Percentiles rank a stretch among this genome's conserved stretches.
Conservation (phyloP, 2,888 invertebrate genomes). For the Microctonus hyperodae region DNA sequence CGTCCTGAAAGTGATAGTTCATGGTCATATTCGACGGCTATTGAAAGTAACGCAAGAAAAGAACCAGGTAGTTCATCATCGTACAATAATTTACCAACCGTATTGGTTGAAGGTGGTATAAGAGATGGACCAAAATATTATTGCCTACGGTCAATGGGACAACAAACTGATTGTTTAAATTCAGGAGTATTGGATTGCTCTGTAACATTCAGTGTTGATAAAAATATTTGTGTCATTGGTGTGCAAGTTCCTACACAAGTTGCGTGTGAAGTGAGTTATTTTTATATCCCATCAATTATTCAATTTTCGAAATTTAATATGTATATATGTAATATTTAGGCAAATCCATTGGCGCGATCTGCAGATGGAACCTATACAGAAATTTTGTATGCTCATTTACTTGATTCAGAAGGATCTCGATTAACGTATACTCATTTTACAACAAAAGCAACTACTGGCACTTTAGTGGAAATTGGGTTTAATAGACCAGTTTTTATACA, state of each 20-base stretch:
- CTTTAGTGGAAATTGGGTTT: constrained; percentile 80
- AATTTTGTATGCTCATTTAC: constrained; percentile 80
- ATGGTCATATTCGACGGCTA: constrained; percentile 6
- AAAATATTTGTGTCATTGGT: constrained; percentile 79
- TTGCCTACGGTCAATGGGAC: constrained; percentile 73
- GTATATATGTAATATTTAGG: constrained; percentile 15
- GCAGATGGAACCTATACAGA: constrained; percentile 70
- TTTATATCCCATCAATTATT: constrained; percentile 6
- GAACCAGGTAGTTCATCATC: constrained; percentile 26
- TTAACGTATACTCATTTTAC: constrained; percentile 85
- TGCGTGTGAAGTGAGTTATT: constrained; percentile 59
- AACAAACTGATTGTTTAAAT: constrained; percentile 77
- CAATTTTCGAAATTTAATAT: too few species aligned
- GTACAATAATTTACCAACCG: constrained; percentile 22
- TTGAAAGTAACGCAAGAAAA: constrained; percentile 26
- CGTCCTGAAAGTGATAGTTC: constrained; percentile 13
- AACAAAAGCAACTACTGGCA: constrained; percentile 76
- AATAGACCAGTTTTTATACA: constrained; percentile 82
- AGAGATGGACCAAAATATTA: constrained; percentile 67
- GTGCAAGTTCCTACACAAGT: constrained; percentile 81
- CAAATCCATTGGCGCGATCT: constrained; percentile 8
- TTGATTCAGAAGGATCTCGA: constrained; percentile 80
- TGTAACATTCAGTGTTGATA: constrained; percentile 81
- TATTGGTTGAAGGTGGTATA: constrained; percentile 33
- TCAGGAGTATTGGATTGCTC: constrained; percentile 79